A percentile compares a stretch with the other conserved stretches of the same genome.
Conservation (phyloP, 2,888 invertebrate species). For the Tortrix viridana region DNA sequence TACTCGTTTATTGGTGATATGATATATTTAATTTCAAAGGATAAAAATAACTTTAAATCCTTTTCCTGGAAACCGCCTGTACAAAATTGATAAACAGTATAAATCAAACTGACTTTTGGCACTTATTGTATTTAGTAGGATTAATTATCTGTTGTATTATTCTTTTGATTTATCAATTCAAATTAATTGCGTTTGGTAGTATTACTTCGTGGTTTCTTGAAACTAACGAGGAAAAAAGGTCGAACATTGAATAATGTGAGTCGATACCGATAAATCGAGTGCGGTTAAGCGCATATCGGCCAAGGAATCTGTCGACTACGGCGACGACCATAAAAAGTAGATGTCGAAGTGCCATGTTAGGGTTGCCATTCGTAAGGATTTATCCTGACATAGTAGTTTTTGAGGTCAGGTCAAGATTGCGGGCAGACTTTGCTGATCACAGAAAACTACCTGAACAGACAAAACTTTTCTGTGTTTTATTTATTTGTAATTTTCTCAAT, state of each 20-base stretch:
- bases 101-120: too few relatives aligned
- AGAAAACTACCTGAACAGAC: too few relatives aligned
- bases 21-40: too few relatives aligned
- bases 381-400: too few relatives aligned
- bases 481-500: too few relatives aligned
- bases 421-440: too few relatives aligned
- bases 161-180: not conserved
- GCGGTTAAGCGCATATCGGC: constrained; percentile 67
- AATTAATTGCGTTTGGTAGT: constrained; percentile 3
- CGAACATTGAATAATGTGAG: constrained; percentile 61
- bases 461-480: too few relatives aligned
- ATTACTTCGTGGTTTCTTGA: constrained; percentile 15
- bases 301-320: constrained; percentile 69
- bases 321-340: constrained; percentile 71
- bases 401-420: too few relatives aligned
- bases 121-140: too few relatives aligned
- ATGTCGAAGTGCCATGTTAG: constrained; percentile 56
- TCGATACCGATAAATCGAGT: constrained; percentile 60
- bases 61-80: too few relatives aligned
- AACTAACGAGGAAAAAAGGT: constrained; percentile 48
- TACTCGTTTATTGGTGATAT: too few relatives aligned
- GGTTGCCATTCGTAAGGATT: not conserved
- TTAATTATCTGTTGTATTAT: not conserved
- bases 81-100: constrained; percentile 1
- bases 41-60: too few relatives aligned